These are phyloP conservation scores for Amphiprion ocellaris DNA, from an alignment of 2,113 vertebrate species.

Conservation along the genomic window DNA sequence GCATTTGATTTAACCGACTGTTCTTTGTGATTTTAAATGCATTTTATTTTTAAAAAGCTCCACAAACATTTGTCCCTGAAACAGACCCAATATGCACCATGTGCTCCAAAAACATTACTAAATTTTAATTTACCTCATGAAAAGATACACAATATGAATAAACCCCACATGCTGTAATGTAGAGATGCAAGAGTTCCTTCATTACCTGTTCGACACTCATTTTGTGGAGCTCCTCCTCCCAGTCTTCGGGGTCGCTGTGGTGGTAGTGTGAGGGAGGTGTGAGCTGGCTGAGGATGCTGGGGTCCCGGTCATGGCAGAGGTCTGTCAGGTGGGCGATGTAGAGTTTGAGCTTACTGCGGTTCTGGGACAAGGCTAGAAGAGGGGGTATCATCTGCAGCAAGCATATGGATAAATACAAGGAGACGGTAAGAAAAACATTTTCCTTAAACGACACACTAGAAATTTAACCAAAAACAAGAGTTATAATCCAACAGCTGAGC, in stretches of 20 bases:
- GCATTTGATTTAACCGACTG: too few species aligned
- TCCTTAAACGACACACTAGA: neutral
- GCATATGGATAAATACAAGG: neutral
- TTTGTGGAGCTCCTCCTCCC: constrained; percentile 92
- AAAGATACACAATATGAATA: too few species aligned
- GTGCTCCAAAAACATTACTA: too few species aligned
- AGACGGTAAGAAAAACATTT: neutral
- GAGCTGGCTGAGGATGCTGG: constrained; percentile 92
- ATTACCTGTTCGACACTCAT: constrained; percentile 90
- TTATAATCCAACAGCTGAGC: neutral
- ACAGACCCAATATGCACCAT: too few species aligned
- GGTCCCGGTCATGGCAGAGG: constrained; percentile 94
- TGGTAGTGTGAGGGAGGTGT: constrained; percentile 92
- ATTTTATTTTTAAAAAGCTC: too few species aligned
- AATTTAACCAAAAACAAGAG: neutral
- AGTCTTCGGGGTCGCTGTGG: constrained; percentile 88
- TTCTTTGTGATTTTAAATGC: too few species aligned
- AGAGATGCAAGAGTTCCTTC: neutral
- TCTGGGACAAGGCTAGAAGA: constrained; percentile 95
- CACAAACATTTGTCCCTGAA: neutral
- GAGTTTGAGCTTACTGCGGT: constrained; percentile 96
- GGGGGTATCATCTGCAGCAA: constrained; percentile 91
- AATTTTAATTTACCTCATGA: too few species aligned
- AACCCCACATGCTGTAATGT: neutral
- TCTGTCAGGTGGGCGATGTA: constrained; percentile 96